Base-by-base conservation (phyloP, 2,888 invertebrate species). In the Ophraella communa region DNA sequence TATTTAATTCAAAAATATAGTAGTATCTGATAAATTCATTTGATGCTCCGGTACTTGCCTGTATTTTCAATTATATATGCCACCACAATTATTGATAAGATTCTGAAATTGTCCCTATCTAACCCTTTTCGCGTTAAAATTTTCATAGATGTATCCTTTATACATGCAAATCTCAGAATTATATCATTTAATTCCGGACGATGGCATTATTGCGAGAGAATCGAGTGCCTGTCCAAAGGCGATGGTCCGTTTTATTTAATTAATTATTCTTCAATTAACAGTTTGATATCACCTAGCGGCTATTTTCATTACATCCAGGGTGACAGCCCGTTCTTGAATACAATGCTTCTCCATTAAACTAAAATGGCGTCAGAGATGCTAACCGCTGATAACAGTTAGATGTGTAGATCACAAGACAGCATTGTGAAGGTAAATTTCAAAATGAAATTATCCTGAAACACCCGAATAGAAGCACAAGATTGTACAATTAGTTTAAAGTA, bases 211-310 rank as follows among this genome's bases (percentile, higher is more conserved):
- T n/a, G n/a, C 35, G 35, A 35, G 35, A 35, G 0, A 35, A n/a
- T 35, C 35, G 35, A 35, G 35, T 35, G 35, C 14, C n/a, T 35
- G 35, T 53, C 42, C 52, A 52, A 51, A 72, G 74, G 75, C 73
- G 73, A 64, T 73, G 71, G 72, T 71, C 75, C 69, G 67, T 70
- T 77, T 77, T 74, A 78, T 78, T 76, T 70, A 76, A 78, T 78
- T 78, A 78, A 78, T 78, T 79, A 79, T 74, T 75, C 76, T 78
- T 76, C 76, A 78, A 78, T 79, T 78, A 78, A 71, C 74, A 68
- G 75, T 77, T 78, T 77, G 77, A 71, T 72, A 74, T 76, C 42
- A 44, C 52, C 76, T 73, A 68, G 62, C 70, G 68, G 66, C 69
- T 66, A 68, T 68, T 64, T 70, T 71, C 69, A 62, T 68, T 70